Evolutionary conservation across 2,888 invertebrate genomes (phyloP).

Genomic region (Rhynchonema sp.): DNA sequence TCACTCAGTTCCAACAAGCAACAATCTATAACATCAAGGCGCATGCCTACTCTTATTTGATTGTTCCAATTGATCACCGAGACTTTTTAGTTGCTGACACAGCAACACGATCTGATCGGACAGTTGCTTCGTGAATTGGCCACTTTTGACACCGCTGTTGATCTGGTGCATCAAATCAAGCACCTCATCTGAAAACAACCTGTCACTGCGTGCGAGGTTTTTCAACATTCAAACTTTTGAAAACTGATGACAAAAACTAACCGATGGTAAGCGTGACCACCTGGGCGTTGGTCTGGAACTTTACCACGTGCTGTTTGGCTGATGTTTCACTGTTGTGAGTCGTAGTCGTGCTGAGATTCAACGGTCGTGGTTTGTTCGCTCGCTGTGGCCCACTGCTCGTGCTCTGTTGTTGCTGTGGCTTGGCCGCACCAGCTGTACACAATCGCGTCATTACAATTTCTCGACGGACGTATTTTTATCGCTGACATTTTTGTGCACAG

Average conservation of each 20-base stretch:
- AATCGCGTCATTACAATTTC: no score
- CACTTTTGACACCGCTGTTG: slow-evolving; percentile 4
- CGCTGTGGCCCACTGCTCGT: slow-evolving; percentile 1
- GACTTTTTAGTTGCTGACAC: slow-evolving; percentile 19
- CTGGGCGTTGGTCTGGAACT: neutral
- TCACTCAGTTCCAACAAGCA: neutral
- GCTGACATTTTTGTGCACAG: no score
- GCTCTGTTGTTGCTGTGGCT: neutral
- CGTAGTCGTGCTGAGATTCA: neutral
- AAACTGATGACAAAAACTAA: neutral
- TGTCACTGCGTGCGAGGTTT: no score
- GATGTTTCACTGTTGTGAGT: neutral
- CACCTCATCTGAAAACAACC: slow-evolving; percentile 3
- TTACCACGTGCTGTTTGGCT: neutral
- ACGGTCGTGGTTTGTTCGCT: slow-evolving; percentile 4
- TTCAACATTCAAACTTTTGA: neutral
- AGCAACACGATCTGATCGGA: slow-evolving; percentile 20
- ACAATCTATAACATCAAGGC: neutral
- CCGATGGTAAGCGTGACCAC: neutral
- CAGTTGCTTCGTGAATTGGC: slow-evolving; percentile 9
- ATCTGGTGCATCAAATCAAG: slow-evolving; percentile 5
- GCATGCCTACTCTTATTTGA: slow-evolving; percentile 18
- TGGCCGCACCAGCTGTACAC: no score
- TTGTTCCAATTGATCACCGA: slow-evolving; percentile 19
- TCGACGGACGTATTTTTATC: no score